These are phyloP conservation scores for Phalacrocorax pelagicus DNA, from an alignment of 2,113 vertebrate genomes.

Conservation along the genomic window DNA sequence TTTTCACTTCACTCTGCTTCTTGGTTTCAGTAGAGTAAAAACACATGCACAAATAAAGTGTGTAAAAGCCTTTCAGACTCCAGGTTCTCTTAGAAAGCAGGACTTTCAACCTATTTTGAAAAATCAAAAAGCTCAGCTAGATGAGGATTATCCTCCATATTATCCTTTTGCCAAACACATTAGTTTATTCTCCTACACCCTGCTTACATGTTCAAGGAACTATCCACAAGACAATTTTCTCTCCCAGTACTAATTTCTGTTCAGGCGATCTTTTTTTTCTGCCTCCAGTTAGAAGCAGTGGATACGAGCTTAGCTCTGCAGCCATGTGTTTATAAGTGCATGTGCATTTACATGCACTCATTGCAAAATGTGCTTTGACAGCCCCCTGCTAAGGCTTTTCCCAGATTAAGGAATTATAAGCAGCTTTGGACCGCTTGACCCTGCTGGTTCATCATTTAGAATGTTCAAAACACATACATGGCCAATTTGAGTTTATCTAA, in stretches of 20 bases:
- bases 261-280: neutral
- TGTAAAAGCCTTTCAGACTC: neutral
- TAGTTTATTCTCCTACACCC: neutral
- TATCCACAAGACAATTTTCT: neutral
- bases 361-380: neutral
- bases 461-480: neutral
- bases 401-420: slow-evolving; percentile 13
- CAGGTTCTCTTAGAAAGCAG: neutral
- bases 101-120: neutral
- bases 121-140: neutral
- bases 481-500: slow-evolving; percentile 40
- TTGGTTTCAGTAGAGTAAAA: neutral
- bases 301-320: neutral
- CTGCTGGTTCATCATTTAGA: neutral
- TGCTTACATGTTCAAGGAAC: neutral
- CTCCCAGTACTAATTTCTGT: neutral
- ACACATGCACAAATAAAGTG: neutral
- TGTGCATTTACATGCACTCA: neutral
- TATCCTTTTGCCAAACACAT: neutral
- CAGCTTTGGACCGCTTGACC: neutral
- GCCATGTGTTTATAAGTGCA: neutral
- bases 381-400: neutral
- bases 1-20: neutral
- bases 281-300: neutral
- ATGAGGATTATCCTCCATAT: neutral